Evolutionary conservation across 2,888 invertebrate genomes (phyloP).

Genomic region (Hecatera dysodea): DNA sequence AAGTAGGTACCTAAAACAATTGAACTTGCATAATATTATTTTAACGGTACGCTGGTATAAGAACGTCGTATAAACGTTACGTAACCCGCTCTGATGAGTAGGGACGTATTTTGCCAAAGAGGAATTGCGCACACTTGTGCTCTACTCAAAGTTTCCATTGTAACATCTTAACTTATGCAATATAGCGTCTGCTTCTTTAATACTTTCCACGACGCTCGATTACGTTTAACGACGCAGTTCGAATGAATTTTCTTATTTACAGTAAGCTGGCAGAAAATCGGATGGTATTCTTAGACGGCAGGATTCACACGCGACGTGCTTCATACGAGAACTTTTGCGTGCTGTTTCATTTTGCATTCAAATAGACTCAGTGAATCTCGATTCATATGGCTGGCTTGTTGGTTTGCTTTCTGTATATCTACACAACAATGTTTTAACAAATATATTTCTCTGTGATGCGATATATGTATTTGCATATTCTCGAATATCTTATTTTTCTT

Average conservation of each 20-base stretch:
- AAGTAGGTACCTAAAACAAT: slow-evolving; percentile 60
- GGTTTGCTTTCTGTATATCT: slow-evolving; percentile 16
- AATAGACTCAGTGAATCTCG: slow-evolving; percentile 58
- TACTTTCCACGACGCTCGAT: slow-evolving; percentile 90
- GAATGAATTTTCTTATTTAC: slow-evolving; percentile 90
- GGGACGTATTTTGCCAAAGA: slow-evolving; percentile 82
- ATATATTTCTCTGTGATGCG: background rate
- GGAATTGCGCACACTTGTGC: slow-evolving; percentile 87
- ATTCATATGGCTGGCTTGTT: slow-evolving; percentile 54
- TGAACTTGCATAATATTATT: slow-evolving; percentile 63
- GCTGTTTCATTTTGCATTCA: slow-evolving; percentile 70
- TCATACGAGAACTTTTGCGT: slow-evolving; percentile 79
- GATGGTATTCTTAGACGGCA: slow-evolving; percentile 78
- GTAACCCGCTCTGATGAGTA: slow-evolving; percentile 79
- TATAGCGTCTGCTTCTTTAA: slow-evolving; percentile 89
- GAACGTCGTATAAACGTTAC: slow-evolving; percentile 68
- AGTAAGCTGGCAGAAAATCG: slow-evolving; percentile 86
- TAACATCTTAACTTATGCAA: slow-evolving; percentile 90
- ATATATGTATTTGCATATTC: slow-evolving; percentile 29
- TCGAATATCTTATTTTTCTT: background rate
- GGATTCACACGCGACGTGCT: slow-evolving; percentile 84
- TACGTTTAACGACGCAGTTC: slow-evolving; percentile 88
- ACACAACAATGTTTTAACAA: slow-evolving; percentile 19
- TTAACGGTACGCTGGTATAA: slow-evolving; percentile 55
- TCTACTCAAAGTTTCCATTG: slow-evolving; percentile 88